Percentiles rank a stretch among this genome's conserved stretches.
phyloP scores from a whole-genome alignment of 1,140 invertebrate genomes.

The Drosophila novamexicana region DNA sequence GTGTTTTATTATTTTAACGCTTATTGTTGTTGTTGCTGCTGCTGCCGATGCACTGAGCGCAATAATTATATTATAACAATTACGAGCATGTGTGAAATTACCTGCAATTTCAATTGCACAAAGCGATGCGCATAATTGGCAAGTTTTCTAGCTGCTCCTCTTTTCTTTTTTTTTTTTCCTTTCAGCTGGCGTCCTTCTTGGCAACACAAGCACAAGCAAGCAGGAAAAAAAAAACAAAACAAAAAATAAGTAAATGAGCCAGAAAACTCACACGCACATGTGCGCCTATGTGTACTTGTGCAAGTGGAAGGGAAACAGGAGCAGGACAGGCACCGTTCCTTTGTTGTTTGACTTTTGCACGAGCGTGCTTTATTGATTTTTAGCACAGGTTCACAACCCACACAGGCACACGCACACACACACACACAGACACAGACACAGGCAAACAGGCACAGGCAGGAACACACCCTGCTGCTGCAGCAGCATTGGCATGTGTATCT shows the following conservation, averaged over 20 bases:
- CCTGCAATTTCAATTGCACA: conserved; percentile 36
- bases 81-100: conserved; percentile 42
- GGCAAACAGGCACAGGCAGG: conserved; percentile 9
- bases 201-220: conserved; percentile 8
- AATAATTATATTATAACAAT: conserved; percentile 30
- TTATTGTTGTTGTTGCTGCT: conserved; percentile 6
- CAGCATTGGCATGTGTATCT: conserved; percentile 49
- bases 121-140: conserved; percentile 23
- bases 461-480: conserved; percentile 63
- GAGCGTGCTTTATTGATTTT: conserved; percentile 51
- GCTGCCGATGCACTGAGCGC: conserved; percentile 12
- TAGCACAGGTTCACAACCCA: conserved; percentile 42
- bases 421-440: neutral
- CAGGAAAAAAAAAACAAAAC: neutral
- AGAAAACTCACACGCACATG: neutral
- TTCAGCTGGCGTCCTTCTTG: conserved; percentile 14
- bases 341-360: conserved; percentile 47
- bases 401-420: neutral
- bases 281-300: neutral
- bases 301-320: neutral
- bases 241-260: neutral
- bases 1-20: conserved; percentile 51
- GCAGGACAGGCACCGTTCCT: conserved; percentile 24
- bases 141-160: conserved; percentile 7
- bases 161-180: conserved; percentile 5